phyloP scores from a whole-genome alignment of 2,113 vertebrate species.

The Leptobrachium leishanense region DNA sequence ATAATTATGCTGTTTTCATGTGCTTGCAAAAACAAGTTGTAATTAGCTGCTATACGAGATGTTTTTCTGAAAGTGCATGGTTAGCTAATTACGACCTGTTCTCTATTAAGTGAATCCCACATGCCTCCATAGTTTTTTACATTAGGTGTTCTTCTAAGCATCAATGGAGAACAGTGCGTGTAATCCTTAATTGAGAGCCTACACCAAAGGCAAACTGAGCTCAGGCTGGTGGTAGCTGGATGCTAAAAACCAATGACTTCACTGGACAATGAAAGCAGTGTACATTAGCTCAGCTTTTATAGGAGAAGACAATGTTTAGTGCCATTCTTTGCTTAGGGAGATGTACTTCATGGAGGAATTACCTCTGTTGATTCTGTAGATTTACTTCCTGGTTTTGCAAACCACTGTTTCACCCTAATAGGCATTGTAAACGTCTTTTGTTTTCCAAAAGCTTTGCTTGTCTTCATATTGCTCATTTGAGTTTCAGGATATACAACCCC shows the following conservation, averaged over 20 bases:
- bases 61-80: background rate
- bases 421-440: constrained; percentile 1
- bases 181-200: constrained; percentile 27
- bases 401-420: constrained; percentile 19
- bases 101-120: background rate
- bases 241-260: background rate
- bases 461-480: background rate
- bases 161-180: background rate
- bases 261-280: background rate
- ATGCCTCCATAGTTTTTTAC: background rate
- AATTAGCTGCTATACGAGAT: background rate
- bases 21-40: too few relatives aligned
- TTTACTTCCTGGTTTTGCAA: background rate
- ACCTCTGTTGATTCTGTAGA: constrained; percentile 12
- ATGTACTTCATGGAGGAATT: constrained; percentile 1
- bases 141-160: background rate
- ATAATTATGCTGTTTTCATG: too few relatives aligned
- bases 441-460: background rate
- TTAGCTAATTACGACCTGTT: constrained; percentile 14
- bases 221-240: background rate
- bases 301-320: background rate
- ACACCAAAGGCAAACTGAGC: constrained; percentile 1
- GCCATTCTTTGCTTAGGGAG: background rate
- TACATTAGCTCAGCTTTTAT: background rate
- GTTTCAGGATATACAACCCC: background rate